Evolutionary conservation across 1,140 invertebrate species (phyloP).

Genomic region (Drosophila seguyi): DNA sequence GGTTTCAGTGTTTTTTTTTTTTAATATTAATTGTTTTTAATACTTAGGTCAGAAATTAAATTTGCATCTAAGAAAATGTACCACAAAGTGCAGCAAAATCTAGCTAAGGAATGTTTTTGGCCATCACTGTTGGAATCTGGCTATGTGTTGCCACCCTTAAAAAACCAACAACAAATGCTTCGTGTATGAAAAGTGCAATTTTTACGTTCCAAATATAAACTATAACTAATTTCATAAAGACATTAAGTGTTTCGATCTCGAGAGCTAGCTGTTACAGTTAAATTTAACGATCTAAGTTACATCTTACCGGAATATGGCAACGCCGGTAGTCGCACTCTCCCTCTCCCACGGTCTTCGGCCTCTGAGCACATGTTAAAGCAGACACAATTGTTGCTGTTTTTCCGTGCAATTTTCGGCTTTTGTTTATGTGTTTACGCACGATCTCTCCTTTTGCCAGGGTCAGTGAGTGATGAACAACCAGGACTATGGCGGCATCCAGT

Average conservation of each 20-base stretch:
- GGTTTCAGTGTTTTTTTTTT: neutral
- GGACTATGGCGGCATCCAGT: constrained; percentile 76
- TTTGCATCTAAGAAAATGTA: neutral
- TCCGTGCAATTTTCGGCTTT: constrained; percentile 21
- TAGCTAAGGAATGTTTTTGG: neutral
- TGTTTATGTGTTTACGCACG: constrained; percentile 18
- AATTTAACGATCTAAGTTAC: neutral
- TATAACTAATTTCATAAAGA: neutral
- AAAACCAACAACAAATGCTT: constrained; percentile 3
- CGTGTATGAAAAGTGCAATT: neutral
- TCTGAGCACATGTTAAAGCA: constrained; percentile 65
- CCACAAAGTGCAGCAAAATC: neutral
- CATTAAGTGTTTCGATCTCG: accelerated
- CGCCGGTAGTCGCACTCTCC: constrained; percentile 34
- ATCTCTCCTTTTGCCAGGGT: constrained; percentile 23
- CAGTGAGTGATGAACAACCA: constrained; percentile 72
- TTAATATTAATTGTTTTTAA: neutral
- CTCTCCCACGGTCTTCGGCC: constrained; percentile 44
- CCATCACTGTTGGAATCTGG: constrained; percentile 4
- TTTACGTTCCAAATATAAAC: neutral
- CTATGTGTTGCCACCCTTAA: neutral
- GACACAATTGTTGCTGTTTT: constrained; percentile 67
- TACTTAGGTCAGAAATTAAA: too few relatives aligned
- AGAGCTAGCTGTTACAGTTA: neutral
- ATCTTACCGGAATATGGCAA: constrained; percentile 42